Percentiles rank a stretch among this genome's conserved stretches.
These are phyloP conservation scores for Atethmia centrago DNA, from an alignment of 2,888 invertebrate species.

Conservation along the genomic window DNA sequence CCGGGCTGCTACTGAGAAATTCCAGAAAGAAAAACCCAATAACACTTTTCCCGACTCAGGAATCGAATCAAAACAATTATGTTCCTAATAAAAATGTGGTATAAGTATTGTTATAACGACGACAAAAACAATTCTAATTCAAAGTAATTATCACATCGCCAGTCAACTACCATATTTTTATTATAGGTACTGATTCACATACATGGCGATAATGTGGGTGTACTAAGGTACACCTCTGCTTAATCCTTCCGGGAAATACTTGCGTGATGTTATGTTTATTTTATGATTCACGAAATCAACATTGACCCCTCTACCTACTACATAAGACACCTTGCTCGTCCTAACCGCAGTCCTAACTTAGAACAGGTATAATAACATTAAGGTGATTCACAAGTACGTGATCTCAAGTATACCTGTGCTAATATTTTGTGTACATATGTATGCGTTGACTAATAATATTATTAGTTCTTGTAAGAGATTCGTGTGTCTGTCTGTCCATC, in stretches of 20 bases:
- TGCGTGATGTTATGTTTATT: neutral
- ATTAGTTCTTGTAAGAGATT: no score
- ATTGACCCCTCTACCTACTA: neutral
- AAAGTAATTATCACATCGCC: slow-evolving; percentile 13
- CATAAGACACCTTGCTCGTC: neutral
- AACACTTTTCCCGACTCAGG: no score
- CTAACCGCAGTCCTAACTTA: slow-evolving; percentile 22
- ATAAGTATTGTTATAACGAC: neutral
- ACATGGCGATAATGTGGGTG: neutral
- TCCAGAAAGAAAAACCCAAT: no score
- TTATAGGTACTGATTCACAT: slow-evolving; percentile 29
- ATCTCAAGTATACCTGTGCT: neutral
- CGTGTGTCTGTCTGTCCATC: neutral
- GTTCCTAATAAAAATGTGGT: neutral
- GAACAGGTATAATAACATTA: slow-evolving; percentile 11
- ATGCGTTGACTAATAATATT: neutral
- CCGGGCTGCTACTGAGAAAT: no score
- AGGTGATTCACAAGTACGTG: slow-evolving; percentile 26
- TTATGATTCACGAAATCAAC: slow-evolving; percentile 38
- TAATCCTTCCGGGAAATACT: neutral
- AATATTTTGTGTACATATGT: slow-evolving; percentile 19
- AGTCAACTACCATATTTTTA: neutral
- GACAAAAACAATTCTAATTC: neutral
- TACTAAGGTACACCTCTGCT: neutral
- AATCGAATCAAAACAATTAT: no score